Base-by-base conservation (phyloP, 2,113 vertebrate species). In the Sialia sialis region DNA sequence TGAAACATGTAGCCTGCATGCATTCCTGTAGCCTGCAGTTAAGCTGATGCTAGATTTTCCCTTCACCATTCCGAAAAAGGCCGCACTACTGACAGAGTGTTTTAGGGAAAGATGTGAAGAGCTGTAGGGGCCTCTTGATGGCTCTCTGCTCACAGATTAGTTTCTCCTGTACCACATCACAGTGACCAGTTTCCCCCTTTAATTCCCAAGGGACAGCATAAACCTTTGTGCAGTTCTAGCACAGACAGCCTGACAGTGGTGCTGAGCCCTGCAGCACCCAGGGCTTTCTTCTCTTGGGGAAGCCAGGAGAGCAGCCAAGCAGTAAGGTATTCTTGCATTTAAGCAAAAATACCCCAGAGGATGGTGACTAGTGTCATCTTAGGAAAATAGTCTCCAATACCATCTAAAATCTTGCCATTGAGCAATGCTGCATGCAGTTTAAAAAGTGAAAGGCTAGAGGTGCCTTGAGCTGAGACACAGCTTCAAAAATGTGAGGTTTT, bases 41-140 rank as follows among this genome's bases (percentile, higher is more conserved):
- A 55, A 81, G 68, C 38, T 69, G 46, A 62, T 36, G 38, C 58
- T 16, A 0, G 23, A 5, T 67, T 76, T 80, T 51, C 44, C 39
- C 32, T 15, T 75, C 46, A 2, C 54, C 17, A 1, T 44, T 84
- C 1, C 1, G 19, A 54, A 51, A 13, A 41, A 81, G 67, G 18
- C 39, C 0, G 0, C 18, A 26, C 21, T 48, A 54, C 34, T n/a
- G 38, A 21, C 46, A 69, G 25, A 0, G 0, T 22, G 60, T 82
- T 38, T 62, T 38, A 52, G 41, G 59, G 54, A n/a, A 52, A 64
- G 54, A 10, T 19, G 12, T 48, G 19, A 41, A 52, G 20, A 62
- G 13, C 30, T 58, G 22, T 7, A 27, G 32, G 25, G 62, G 20
- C 16, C 52, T 60, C 3, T 4, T 1, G 1, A 20, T 38, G n/a